Base-by-base conservation (phyloP, 2,888 invertebrate species). In the Uropetala carovei region DNA sequence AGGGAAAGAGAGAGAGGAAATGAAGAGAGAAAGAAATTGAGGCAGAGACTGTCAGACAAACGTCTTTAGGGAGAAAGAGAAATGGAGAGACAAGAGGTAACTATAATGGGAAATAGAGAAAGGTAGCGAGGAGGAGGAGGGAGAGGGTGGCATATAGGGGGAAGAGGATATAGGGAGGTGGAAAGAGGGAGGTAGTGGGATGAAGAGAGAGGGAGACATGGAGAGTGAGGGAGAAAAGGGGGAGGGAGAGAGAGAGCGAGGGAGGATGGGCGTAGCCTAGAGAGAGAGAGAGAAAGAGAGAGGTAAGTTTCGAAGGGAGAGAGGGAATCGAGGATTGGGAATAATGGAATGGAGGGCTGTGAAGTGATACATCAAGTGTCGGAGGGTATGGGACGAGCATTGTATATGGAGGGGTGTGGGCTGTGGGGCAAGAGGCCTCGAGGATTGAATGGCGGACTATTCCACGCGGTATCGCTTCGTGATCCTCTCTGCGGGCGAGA, bases 401-500 rank as follows among this genome's bases (percentile, higher is more conserved):
- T 43, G 43, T 43, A 43, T 43, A 5, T 1, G 5, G 43, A 5
- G 43, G 43, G 43, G 43, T 3, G 43, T 43, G 1, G 43, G 43
- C 43, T 43, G 43, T 43, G 43, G 43, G 43, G 43, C 43, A 43
- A 43, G 43, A 43, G 43, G 43, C 43, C 43, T 43, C 43, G 43
- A 43, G 43, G 43, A 43, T 43, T 43, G 43, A 43, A 43, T 43
- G 43, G 43, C 43, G 43, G 43, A 43, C 43, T 43, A 43, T 43
- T 43, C 43, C 43, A 43, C 43, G 43, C 43, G 43, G 83, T 57
- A 83, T 83, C 57, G 83, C 56, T 83, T 83, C 83, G 83, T 83
- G 83, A 83, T 83, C 83, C 43, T 83, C 83, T 56, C 83, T 43
- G 83, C 56, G n/a, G 83, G 83, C 83, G 18, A 83, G 57, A 83